phyloP scores from a whole-genome alignment of 2,888 invertebrate species.

The Drosophila anomalata region DNA sequence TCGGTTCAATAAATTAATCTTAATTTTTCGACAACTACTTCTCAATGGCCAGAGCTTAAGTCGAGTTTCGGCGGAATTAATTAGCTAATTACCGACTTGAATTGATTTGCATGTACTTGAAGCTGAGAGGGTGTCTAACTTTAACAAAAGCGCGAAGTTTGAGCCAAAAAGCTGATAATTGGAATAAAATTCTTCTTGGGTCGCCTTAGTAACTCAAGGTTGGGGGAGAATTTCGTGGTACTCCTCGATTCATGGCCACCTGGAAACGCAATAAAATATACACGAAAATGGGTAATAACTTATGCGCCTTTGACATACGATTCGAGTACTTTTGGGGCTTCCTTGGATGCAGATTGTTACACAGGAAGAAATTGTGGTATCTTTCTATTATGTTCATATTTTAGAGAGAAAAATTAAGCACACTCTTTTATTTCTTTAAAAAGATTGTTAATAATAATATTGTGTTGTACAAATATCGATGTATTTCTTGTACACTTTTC shows the following conservation, averaged over 20 bases:
- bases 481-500: not conserved
- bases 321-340: conserved; percentile 12
- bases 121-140: not conserved
- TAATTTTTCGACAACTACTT: conserved; percentile 20
- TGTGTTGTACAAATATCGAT: no score
- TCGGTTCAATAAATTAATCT: conserved; percentile 73
- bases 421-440: no score
- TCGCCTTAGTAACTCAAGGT: conserved; percentile 8
- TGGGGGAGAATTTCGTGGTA: not conserved
- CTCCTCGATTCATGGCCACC: not conserved
- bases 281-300: conserved; percentile 58
- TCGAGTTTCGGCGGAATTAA: conserved; percentile 53
- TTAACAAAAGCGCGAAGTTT: not conserved
- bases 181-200: conserved; percentile 6
- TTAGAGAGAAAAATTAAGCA: not conserved
- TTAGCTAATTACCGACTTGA: conserved; percentile 70
- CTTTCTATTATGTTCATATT: not conserved
- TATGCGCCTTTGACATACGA: conserved; percentile 61
- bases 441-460: no score
- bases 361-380: not conserved
- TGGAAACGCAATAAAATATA: conserved; percentile 47
- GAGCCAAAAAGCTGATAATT: conserved; percentile 29
- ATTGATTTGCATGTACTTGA: conserved; percentile 59
- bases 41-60: conserved; percentile 6
- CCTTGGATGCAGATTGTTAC: conserved; percentile 25